These are phyloP conservation scores for Nasonia giraulti DNA, from an alignment of 1,140 invertebrate species.

Conservation along the genomic window DNA sequence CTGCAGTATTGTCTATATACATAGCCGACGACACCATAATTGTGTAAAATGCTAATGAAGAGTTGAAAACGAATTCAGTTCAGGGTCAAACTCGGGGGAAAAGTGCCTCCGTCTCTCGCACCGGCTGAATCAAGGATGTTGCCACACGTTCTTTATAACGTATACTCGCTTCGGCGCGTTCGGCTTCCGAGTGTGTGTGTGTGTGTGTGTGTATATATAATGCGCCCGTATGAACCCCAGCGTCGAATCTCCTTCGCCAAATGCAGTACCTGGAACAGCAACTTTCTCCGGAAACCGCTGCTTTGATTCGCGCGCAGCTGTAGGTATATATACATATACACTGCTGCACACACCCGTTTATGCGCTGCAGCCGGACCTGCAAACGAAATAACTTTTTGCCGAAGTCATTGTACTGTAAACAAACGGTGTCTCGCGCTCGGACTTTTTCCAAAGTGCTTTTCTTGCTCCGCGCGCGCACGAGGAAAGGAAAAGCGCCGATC, in stretches of 20 bases:
- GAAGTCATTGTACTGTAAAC: not conserved
- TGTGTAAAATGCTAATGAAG: not conserved
- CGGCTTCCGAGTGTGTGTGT: not conserved
- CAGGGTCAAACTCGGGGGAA: slow-evolving; percentile 12
- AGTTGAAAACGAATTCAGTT: slow-evolving; percentile 31
- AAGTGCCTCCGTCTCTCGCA: not conserved
- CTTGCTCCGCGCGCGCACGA: not conserved
- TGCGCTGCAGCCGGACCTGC: not conserved
- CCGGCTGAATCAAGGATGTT: slow-evolving; percentile 25
- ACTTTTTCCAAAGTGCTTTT: not conserved
- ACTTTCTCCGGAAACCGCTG: slow-evolving; percentile 45
- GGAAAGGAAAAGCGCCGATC: not conserved
- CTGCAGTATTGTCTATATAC: not conserved
- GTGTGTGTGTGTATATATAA: not conserved
- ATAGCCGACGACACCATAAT: not conserved
- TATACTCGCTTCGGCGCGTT: not conserved
- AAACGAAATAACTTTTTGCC: slow-evolving; percentile 4
- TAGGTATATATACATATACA: not conserved
- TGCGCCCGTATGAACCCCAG: not conserved
- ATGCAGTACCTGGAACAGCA: slow-evolving; percentile 21
- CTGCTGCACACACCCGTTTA: too few relatives aligned
- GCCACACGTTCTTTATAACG: slow-evolving; percentile 5
- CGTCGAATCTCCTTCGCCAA: slow-evolving; percentile 18
- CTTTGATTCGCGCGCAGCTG: not conserved
- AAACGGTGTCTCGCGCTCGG: not conserved